A percentile compares a stretch with the other conserved stretches of the same genome.
phyloP scores from a whole-genome alignment of 1,140 invertebrate genomes.

The Myzus persicae region DNA sequence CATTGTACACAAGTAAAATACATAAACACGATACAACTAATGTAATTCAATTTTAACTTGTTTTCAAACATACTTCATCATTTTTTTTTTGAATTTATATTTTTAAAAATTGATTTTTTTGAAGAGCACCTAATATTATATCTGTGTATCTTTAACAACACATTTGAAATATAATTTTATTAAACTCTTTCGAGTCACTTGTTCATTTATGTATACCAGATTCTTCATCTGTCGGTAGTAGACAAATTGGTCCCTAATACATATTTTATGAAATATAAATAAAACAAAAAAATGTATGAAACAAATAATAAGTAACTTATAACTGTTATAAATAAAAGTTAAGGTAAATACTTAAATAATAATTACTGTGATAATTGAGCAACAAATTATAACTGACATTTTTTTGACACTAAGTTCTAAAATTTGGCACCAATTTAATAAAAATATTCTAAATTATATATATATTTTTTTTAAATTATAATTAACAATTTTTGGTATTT shows the following conservation, averaged over 20 bases:
- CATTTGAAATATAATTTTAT: background rate
- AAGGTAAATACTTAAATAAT: constrained; percentile 9
- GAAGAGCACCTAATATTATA: background rate
- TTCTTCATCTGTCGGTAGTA: background rate
- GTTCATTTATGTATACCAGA: background rate
- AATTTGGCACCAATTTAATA: constrained; percentile 55
- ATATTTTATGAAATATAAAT: background rate
- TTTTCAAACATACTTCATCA: background rate
- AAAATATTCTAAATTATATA: constrained; percentile 28
- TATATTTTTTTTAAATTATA: constrained; percentile 23
- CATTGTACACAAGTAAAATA: background rate
- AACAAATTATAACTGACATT: constrained; percentile 52
- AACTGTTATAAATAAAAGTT: constrained; percentile 30
- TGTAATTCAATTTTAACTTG: background rate
- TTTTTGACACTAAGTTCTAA: constrained; percentile 44
- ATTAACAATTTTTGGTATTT: constrained; percentile 49
- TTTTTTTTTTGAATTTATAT: background rate
- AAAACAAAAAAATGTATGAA: background rate
- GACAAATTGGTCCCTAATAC: background rate
- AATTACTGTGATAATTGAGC: constrained; percentile 55
- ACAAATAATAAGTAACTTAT: constrained; percentile 13
- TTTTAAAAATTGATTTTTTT: background rate
- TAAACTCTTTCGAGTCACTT: background rate
- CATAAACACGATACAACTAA: background rate
- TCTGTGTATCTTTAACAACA: background rate